Evolutionary conservation across 2,888 invertebrate genomes (phyloP), one percentile per base, ranked within the genome.

Genomic region (Drosophila conformis): DNA sequence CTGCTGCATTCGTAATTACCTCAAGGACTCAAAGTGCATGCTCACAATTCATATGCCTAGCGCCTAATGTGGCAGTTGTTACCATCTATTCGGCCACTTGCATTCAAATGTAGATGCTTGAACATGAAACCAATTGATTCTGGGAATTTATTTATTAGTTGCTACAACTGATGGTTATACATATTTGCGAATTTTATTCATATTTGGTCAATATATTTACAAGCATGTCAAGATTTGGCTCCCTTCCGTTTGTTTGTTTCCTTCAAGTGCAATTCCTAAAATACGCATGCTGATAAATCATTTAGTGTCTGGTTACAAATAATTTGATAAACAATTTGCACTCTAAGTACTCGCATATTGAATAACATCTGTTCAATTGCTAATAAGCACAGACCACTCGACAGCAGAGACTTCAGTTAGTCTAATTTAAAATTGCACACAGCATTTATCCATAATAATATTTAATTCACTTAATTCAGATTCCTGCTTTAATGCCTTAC

Each of bases 1-100:
- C 85, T 87, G 85, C 61, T 84, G 80, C 89, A 82, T 74, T 70
- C 59, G 69, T 70, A 83, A 75, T 84, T 83, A 65, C 71, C 54
- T 73, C 51, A 70, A 75, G 73, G 76, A 80, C 69, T 72, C 60
- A 48, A 54, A 54, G 25, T n/a, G 36, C 35, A 71, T 64, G 67
- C 64, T 65, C 69, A 53, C 64, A 67, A 77, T 68, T 71, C 70
- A 62, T 74, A 70, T 66, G 80, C 65, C 54, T 49, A 51, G 52
- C 76, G 70, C 52, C 52, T 68, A 69, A 76, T 78, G 52, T 57
- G 75, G 63, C 85, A 87, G 77, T 54, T 87, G 75, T 58, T 80
- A 56, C 69, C 42, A 56, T 52, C 48, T 11, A 46, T 13, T 56
- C 36, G 15, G 29, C 33, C 46, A 46, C 57, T 61, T 51, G 25